These are phyloP conservation scores for Tragelaphus imberbis DNA, from an alignment of 2,113 vertebrate species.

Conservation along the genomic window DNA sequence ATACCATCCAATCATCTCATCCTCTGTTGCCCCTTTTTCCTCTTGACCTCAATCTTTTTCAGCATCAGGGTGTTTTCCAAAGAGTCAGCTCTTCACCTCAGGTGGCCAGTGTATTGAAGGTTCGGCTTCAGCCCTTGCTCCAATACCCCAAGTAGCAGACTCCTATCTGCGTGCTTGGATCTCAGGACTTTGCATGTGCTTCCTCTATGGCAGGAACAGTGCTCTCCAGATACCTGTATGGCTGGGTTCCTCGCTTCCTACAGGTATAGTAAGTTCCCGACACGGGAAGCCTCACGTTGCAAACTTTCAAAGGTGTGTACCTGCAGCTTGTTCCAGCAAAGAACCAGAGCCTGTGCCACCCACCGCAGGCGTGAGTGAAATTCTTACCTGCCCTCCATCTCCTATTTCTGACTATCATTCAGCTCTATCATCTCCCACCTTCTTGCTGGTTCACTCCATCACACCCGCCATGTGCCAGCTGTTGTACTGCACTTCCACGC, in stretches of 20 bases:
- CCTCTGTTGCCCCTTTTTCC: neutral
- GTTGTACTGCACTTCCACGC: neutral
- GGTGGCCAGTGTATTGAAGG: neutral
- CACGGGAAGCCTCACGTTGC: accelerated
- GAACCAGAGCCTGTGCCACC: neutral
- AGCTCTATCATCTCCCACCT: neutral
- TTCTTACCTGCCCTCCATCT: neutral
- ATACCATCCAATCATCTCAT: neutral
- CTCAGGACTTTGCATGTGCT: neutral
- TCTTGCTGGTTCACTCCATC: neutral
- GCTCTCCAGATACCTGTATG: neutral
- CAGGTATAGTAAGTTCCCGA: neutral
- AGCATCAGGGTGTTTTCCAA: neutral
- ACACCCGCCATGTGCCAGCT: neutral
- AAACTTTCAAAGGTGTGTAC: accelerated
- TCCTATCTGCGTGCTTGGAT: neutral
- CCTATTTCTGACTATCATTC: accelerated
- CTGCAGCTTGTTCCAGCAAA: neutral
- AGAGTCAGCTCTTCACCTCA: neutral
- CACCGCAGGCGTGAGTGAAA: accelerated
- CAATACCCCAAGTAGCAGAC: too few relatives aligned
- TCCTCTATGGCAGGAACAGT: neutral
- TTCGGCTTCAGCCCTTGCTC: neutral
- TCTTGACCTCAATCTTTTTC: neutral
- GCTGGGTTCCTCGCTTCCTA: neutral